These are phyloP conservation scores for Perdita meconis DNA, from an alignment of 2,888 invertebrate genomes.

Conservation along the genomic window DNA sequence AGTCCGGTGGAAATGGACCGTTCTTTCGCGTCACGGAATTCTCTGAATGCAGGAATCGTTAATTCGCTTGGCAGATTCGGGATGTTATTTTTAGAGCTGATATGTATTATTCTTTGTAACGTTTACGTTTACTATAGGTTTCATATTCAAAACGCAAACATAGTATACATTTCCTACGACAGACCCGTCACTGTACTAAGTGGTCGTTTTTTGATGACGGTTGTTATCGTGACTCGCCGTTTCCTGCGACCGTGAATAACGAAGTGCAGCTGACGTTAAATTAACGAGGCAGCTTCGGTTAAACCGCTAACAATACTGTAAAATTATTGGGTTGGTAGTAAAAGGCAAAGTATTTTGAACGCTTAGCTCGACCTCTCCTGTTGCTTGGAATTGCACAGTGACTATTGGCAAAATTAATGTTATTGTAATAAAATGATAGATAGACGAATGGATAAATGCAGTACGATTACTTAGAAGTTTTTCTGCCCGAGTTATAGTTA, in stretches of 20 bases:
- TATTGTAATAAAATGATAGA: too few species aligned
- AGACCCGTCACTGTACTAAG: conserved; percentile 76
- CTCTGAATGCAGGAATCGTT: neutral
- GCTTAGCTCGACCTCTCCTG: too few species aligned
- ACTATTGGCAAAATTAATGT: too few species aligned
- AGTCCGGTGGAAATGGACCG: too few species aligned
- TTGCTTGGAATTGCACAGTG: too few species aligned
- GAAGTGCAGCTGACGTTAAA: conserved; percentile 42
- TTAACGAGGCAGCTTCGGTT: conserved; percentile 54
- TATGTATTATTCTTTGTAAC: too few species aligned
- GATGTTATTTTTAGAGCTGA: too few species aligned
- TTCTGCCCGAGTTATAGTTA: too few species aligned
- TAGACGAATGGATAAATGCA: too few species aligned
- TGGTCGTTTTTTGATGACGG: conserved; percentile 81
- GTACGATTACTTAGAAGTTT: too few species aligned
- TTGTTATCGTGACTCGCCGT: conserved; percentile 83
- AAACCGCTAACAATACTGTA: conserved; percentile 4
- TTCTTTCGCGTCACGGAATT: neutral
- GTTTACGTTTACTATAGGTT: neutral
- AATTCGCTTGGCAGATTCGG: too few species aligned
- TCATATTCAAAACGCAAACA: conserved; percentile 20
- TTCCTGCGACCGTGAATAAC: conserved; percentile 82
- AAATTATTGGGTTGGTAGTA: neutral
- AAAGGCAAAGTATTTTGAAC: neutral
- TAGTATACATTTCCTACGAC: conserved; percentile 60